Evolutionary conservation across 2,888 invertebrate genomes (phyloP).

Genomic region (Anticlea derivata): DNA sequence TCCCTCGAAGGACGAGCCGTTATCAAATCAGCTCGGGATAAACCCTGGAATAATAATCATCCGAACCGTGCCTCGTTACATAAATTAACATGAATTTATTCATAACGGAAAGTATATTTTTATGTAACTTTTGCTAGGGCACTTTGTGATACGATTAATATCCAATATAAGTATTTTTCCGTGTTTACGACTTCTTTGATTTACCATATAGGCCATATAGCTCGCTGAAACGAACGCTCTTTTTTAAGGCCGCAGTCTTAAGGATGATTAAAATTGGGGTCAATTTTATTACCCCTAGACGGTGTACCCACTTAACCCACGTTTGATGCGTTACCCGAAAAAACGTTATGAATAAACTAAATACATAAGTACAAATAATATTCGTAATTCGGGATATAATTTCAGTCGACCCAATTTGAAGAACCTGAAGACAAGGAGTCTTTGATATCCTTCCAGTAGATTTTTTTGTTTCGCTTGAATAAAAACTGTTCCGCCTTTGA

Average conservation of each 20-base stretch:
- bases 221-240: too few relatives aligned
- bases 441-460: constrained; percentile 30
- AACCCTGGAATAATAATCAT: constrained; percentile 52
- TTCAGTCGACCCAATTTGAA: constrained; percentile 7
- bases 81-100: constrained; percentile 54
- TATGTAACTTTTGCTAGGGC: constrained; percentile 39
- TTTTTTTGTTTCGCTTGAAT: constrained; percentile 28
- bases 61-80: constrained; percentile 44
- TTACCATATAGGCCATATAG: too few relatives aligned
- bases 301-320: too few relatives aligned
- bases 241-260: too few relatives aligned
- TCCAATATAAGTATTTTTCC: too few relatives aligned
- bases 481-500: constrained; percentile 30
- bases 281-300: too few relatives aligned
- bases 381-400: constrained; percentile 6
- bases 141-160: constrained; percentile 25
- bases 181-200: too few relatives aligned
- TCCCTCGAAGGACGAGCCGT: constrained; percentile 40
- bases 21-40: constrained; percentile 53
- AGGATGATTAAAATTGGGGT: too few relatives aligned
- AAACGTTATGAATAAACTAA: too few relatives aligned
- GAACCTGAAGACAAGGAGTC: constrained; percentile 8
- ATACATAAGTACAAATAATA: constrained; percentile 5
- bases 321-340: too few relatives aligned
- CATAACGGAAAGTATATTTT: constrained; percentile 44